Conservation (phyloP, 2,113 vertebrate species). For the Hippocampus guttulatus region DNA sequence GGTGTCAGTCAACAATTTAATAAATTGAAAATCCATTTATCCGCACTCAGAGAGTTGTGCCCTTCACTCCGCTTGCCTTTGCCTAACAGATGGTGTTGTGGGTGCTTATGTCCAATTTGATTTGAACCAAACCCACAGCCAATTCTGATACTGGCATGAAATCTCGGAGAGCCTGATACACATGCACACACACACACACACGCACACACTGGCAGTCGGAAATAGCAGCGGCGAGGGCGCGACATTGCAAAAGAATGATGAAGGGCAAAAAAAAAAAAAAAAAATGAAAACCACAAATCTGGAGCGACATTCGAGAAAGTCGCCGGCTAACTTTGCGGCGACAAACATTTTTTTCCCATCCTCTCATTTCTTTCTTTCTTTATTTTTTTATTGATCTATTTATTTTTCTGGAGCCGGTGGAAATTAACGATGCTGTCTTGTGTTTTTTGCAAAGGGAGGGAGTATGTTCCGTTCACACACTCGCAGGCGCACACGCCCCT, state of each 20-base stretch:
- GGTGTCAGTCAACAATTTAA: slow-evolving; percentile 73
- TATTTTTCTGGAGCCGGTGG: slow-evolving; percentile 48
- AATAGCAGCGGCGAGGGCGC: slow-evolving; percentile 76
- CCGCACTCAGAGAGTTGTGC: slow-evolving; percentile 72
- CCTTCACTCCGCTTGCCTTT: slow-evolving; percentile 75
- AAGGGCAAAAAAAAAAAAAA: slow-evolving; percentile 57
- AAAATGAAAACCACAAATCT: slow-evolving; percentile 45
- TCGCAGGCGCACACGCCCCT: slow-evolving; percentile 19
- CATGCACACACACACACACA: slow-evolving; percentile 72
- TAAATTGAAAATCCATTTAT: slow-evolving; percentile 76
- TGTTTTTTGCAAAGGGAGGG: slow-evolving; percentile 34
- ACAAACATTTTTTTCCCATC: background rate
- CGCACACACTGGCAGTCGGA: slow-evolving; percentile 77
- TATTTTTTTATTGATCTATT: slow-evolving; percentile 37
- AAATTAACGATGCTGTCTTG: slow-evolving; percentile 62
- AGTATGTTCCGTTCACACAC: slow-evolving; percentile 46
- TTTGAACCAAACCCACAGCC: slow-evolving; percentile 80
- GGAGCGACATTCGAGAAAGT: slow-evolving; percentile 70
- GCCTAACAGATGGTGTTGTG: slow-evolving; percentile 81
- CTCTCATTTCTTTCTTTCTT: background rate
- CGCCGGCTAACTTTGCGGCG: slow-evolving; percentile 56
- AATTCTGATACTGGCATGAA: slow-evolving; percentile 79
- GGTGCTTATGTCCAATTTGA: slow-evolving; percentile 83
- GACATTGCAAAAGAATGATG: slow-evolving; percentile 77
- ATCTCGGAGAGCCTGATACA: slow-evolving; percentile 71